Evolutionary conservation across 1,140 invertebrate species (phyloP).

Genomic region (Chionoecetes opilio): DNA sequence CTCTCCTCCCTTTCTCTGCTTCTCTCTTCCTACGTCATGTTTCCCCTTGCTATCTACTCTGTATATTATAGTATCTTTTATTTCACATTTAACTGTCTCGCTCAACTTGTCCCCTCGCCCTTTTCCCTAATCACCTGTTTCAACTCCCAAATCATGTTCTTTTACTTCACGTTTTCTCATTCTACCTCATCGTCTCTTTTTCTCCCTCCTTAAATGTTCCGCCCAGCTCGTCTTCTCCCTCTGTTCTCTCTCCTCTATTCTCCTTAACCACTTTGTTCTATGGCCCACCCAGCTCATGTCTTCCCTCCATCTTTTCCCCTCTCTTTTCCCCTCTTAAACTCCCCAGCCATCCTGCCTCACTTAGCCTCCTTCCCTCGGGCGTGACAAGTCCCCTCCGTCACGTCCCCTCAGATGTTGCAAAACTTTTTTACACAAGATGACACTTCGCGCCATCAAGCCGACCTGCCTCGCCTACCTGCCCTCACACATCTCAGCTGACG

Average conservation of each 20-base stretch:
- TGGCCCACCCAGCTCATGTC: background rate
- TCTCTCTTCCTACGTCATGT: too few species aligned
- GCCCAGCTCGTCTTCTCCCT: background rate
- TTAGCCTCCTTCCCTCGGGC: background rate
- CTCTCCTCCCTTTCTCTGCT: too few species aligned
- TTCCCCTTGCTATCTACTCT: too few species aligned
- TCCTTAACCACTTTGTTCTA: background rate
- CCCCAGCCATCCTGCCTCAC: background rate
- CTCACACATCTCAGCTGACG: background rate
- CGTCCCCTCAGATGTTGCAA: background rate
- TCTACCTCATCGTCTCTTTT: background rate
- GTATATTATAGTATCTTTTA: too few species aligned
- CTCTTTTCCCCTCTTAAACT: background rate
- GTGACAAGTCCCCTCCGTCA: background rate
- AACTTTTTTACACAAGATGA: too few species aligned
- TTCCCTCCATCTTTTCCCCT: background rate
- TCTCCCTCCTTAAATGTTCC: background rate
- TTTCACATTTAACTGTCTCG: too few species aligned
- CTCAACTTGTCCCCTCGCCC: too few species aligned
- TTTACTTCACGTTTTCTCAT: too few species aligned
- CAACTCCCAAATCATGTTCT: too few species aligned
- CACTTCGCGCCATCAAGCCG: too few species aligned
- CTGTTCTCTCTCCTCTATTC: background rate
- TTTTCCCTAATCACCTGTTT: too few species aligned
- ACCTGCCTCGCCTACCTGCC: too few species aligned